Conservation (phyloP, 2,888 invertebrate species). For the Trichacis sp. region DNA sequence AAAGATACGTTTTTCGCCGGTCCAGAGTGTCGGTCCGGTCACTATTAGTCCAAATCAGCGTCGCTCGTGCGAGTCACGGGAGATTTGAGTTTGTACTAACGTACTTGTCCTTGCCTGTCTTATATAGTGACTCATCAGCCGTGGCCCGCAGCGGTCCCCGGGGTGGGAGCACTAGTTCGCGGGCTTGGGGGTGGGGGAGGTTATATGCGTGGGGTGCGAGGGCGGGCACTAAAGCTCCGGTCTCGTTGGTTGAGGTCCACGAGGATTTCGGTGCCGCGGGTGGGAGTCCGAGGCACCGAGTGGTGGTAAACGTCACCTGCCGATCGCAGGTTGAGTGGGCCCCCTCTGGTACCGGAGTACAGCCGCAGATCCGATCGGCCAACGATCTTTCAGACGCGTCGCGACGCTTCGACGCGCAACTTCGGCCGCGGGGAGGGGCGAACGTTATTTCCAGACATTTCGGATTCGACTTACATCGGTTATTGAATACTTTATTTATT, state of each 20-base stretch:
- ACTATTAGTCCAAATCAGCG: slow-evolving; percentile 36
- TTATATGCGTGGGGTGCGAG: slow-evolving; percentile 50
- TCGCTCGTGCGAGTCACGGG: slow-evolving; percentile 61
- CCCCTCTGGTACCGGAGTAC: not conserved
- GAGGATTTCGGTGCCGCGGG: slow-evolving; percentile 37
- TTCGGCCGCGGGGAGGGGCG: no score
- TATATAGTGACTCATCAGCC: slow-evolving; percentile 69
- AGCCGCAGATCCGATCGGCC: slow-evolving; percentile 2
- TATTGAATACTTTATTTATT: no score
- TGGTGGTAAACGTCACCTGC: slow-evolving; percentile 10
- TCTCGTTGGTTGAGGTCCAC: slow-evolving; percentile 55
- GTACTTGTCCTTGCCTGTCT: slow-evolving; percentile 69
- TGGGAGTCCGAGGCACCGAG: slow-evolving; percentile 35
- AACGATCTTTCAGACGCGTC: slow-evolving; percentile 7
- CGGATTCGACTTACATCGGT: no score
- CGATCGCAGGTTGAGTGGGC: slow-evolving; percentile 6
- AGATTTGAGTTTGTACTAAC: slow-evolving; percentile 67
- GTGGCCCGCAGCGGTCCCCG: slow-evolving; percentile 47
- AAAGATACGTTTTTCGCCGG: not conserved
- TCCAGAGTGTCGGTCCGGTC: no score
- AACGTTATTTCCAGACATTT: no score
- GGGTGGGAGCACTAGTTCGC: slow-evolving; percentile 29
- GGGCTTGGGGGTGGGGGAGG: slow-evolving; percentile 48
- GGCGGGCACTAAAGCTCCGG: slow-evolving; percentile 53
- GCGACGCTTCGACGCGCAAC: no score